Conservation (phyloP, 2,797 vertebrate genomes). For the Poeciliopsis infans region DNA sequence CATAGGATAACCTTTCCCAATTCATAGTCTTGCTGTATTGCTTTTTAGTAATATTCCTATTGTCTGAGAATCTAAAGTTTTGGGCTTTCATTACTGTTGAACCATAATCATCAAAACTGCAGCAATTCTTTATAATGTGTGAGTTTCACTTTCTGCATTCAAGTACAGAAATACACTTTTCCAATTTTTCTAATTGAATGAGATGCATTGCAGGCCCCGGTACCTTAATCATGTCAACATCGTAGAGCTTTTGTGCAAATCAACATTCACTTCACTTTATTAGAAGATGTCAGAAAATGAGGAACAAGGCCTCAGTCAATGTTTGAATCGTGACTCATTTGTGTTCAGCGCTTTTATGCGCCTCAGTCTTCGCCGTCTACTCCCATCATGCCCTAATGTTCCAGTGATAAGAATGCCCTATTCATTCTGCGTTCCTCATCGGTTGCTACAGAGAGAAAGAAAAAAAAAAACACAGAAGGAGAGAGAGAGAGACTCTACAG, state of each 20-base stretch:
- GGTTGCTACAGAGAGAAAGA: conserved; percentile 43
- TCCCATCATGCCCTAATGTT: conserved; percentile 71
- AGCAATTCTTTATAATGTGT: not conserved
- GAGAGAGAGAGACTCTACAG: conserved; percentile 41
- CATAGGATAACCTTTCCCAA: not conserved
- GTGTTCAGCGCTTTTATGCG: conserved; percentile 62
- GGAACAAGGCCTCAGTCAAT: conserved; percentile 59
- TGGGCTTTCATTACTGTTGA: not conserved
- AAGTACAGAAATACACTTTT: not conserved
- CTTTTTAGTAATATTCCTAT: not conserved
- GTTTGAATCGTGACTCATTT: conserved; percentile 75
- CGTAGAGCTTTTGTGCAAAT: conserved; percentile 55
- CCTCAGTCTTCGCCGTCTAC: conserved; percentile 67
- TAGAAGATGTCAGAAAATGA: conserved; percentile 65
- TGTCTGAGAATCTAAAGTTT: not conserved
- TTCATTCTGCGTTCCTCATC: conserved; percentile 64
- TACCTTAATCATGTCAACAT: conserved; percentile 48
- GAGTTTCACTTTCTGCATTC: not conserved
- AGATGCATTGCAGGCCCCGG: conserved; percentile 5
- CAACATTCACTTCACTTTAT: conserved; percentile 56
- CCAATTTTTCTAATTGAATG: not conserved
- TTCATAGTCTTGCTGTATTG: not conserved
- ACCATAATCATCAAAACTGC: too few relatives aligned
- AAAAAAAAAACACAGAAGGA: not conserved
- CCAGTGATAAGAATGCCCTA: conserved; percentile 68